phyloP scores from a whole-genome alignment of 1,140 invertebrate species.

The Nebria ingens region DNA sequence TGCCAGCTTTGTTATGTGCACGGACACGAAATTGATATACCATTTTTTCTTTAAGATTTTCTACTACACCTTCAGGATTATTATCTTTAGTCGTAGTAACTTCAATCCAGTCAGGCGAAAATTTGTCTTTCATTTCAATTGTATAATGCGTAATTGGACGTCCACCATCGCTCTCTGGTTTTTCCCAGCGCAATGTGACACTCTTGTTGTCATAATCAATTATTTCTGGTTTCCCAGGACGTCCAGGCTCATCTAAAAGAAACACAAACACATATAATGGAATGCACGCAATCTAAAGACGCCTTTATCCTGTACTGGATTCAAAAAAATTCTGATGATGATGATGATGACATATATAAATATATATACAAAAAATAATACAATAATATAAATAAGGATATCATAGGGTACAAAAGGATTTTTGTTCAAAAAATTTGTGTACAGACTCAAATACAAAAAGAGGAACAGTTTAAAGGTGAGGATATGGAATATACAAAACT shows the following conservation, averaged over 20 bases:
- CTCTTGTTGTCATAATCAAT: slow-evolving; percentile 89
- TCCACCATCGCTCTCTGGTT: slow-evolving; percentile 84
- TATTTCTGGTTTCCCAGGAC: slow-evolving; percentile 84
- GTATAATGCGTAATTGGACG: slow-evolving; percentile 90
- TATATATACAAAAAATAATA: slow-evolving; percentile 15
- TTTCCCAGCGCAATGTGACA: slow-evolving; percentile 81
- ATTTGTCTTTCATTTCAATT: slow-evolving; percentile 95
- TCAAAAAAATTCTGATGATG: slow-evolving; percentile 3
- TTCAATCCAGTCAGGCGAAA: slow-evolving; percentile 79
- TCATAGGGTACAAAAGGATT: neutral
- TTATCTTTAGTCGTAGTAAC: slow-evolving; percentile 68
- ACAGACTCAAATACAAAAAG: neutral
- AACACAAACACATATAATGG: neutral
- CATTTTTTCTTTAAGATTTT: slow-evolving; percentile 86
- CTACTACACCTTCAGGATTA: slow-evolving; percentile 69
- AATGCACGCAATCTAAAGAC: neutral
- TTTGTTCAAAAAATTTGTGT: neutral
- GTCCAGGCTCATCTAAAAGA: slow-evolving; percentile 64
- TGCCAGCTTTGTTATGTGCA: slow-evolving; percentile 86
- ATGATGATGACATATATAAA: slow-evolving; percentile 6
- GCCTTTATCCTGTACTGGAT: neutral
- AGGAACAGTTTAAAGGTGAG: neutral
- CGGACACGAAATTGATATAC: slow-evolving; percentile 86
- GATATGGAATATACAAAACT: neutral
- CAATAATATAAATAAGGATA: slow-evolving; percentile 12